Evolutionary conservation across 2,888 invertebrate genomes (phyloP).

Genomic region (Fissipunctia ypsillon): DNA sequence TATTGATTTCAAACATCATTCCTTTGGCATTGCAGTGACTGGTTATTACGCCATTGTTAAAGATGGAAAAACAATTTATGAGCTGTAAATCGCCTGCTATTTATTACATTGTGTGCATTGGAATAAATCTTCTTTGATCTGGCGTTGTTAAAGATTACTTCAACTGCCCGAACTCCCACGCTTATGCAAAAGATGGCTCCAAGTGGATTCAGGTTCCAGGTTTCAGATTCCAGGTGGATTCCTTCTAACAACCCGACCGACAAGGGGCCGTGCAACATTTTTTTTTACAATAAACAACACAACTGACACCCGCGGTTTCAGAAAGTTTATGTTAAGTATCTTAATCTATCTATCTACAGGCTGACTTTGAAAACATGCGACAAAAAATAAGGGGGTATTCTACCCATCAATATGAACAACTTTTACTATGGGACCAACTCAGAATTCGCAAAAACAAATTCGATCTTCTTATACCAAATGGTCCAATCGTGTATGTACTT

Average conservation of each 20-base stretch:
- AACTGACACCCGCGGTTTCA: background rate
- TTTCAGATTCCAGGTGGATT: no score
- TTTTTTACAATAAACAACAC: background rate
- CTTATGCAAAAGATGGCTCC: background rate
- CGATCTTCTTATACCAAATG: no score
- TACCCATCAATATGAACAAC: no score
- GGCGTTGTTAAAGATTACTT: background rate
- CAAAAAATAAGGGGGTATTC: no score
- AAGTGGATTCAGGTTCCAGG: conserved; percentile 8
- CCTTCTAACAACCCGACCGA: background rate
- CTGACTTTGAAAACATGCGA: no score
- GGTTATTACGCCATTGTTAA: conserved; percentile 21
- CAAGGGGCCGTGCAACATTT: background rate
- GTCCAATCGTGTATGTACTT: no score
- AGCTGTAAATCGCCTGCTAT: conserved; percentile 3
- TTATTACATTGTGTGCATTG: conserved; percentile 22
- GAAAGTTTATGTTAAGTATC: background rate
- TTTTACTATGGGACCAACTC: no score
- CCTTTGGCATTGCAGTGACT: conserved; percentile 17
- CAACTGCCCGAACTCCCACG: background rate
- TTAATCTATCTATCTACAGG: no score
- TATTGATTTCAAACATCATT: conserved; percentile 36
- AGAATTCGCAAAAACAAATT: no score
- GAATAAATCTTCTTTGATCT: conserved; percentile 39
- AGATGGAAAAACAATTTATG: conserved; percentile 23